Percentiles rank a stretch among this genome's conserved stretches.
phyloP scores from a whole-genome alignment of 2,797 vertebrate genomes.

The Dallia pectoralis region DNA sequence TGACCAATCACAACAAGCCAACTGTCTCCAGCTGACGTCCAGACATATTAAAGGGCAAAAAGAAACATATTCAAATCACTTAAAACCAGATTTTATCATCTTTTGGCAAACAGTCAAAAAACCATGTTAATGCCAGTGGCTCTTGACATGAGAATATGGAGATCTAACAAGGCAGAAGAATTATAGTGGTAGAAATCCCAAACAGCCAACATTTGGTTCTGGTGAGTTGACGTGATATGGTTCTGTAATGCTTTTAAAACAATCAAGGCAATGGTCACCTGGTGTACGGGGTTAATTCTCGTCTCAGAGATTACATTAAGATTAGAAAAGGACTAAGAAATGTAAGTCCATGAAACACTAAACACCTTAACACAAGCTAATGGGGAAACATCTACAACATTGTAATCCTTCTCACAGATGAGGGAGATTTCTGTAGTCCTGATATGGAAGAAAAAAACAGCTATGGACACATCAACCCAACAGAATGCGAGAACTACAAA shows the following conservation, averaged over 20 bases:
- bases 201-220: not conserved
- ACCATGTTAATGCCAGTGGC: not conserved
- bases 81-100: conserved; percentile 13
- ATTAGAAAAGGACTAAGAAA: conserved; percentile 14
- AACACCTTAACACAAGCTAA: conserved; percentile 11
- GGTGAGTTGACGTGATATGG: not conserved
- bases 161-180: conserved; percentile 7
- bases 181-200: not conserved
- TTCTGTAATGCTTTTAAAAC: conserved; percentile 3
- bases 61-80: conserved; percentile 5
- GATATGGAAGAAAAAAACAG: conserved; percentile 39
- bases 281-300: conserved; percentile 8
- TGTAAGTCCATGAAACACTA: conserved; percentile 16
- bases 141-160: conserved; percentile 9
- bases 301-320: conserved; percentile 7
- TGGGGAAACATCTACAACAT: conserved; percentile 3
- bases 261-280: conserved; percentile 19
- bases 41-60: not conserved
- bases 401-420: not conserved
- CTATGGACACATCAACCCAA: conserved; percentile 19
- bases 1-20: conserved; percentile 2
- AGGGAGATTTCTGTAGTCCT: conserved; percentile 33
- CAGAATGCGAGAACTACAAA: conserved; percentile 20
- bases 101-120: conserved; percentile 21
- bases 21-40: not conserved